Conservation (phyloP, 2,113 vertebrate genomes). For the Tichodroma muraria region DNA sequence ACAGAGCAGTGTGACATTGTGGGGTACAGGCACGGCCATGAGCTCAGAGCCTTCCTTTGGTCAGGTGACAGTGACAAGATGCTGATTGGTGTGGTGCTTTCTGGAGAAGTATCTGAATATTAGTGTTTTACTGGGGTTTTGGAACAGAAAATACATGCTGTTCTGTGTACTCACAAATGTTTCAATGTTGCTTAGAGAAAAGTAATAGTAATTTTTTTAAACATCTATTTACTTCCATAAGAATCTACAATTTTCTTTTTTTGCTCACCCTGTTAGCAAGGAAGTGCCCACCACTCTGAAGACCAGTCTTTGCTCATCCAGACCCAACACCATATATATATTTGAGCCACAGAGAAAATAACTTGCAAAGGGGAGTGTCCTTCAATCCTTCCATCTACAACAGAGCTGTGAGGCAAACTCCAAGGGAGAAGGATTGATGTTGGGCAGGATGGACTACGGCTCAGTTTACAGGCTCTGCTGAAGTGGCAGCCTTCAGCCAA, state of each 20-base stretch:
- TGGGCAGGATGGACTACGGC: not conserved
- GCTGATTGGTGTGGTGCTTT: not conserved
- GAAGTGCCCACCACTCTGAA: not conserved
- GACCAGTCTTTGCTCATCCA: not conserved
- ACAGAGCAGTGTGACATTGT: not conserved
- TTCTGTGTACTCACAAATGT: not conserved
- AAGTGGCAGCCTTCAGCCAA: not conserved
- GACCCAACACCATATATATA: not conserved
- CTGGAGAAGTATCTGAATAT: not conserved
- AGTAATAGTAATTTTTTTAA: not conserved
- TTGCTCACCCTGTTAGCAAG: not conserved
- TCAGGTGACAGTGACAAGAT: not conserved
- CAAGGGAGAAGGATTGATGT: not conserved
- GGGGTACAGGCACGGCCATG: accelerated
- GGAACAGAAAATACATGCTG: not conserved
- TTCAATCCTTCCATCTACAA: not conserved
- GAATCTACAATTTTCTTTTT: not conserved
- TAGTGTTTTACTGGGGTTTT: not conserved
- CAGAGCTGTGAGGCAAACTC: not conserved
- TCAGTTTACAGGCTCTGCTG: not conserved
- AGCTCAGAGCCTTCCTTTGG: not conserved
- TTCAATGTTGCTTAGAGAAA: not conserved
- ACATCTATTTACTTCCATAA: not conserved
- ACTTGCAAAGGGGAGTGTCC: not conserved
- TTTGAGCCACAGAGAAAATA: not conserved